Evolutionary conservation across 2,888 invertebrate genomes (phyloP).

Genomic region (Andrena haemorrhoa): DNA sequence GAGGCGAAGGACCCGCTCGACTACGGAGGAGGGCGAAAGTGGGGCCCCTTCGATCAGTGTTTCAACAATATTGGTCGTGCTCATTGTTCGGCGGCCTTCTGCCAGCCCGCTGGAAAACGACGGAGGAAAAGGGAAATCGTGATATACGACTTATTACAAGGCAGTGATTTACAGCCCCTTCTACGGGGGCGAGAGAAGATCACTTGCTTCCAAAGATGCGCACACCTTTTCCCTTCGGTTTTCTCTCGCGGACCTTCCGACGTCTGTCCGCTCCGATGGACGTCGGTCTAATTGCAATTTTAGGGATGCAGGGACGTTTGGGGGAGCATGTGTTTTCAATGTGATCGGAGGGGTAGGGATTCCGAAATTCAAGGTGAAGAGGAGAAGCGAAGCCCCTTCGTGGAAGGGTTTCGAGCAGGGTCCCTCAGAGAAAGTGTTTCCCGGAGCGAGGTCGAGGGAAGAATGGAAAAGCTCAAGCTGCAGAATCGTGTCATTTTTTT

Average conservation of each 20-base stretch:
- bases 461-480: conserved; percentile 43
- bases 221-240: not conserved
- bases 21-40: conserved; percentile 12
- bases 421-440: not conserved
- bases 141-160: conserved; percentile 64
- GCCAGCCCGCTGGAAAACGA: conserved; percentile 33
- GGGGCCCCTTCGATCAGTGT: conserved; percentile 63
- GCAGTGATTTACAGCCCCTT: conserved; percentile 54
- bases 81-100: conserved; percentile 65
- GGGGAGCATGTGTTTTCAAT: not conserved
- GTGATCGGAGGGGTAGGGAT: not conserved
- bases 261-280: not conserved
- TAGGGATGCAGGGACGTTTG: not conserved
- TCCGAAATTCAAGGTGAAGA: not conserved
- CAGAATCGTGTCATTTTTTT: conserved; percentile 51
- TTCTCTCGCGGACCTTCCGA: not conserved
- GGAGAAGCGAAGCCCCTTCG: not conserved
- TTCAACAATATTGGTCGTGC: conserved; percentile 76
- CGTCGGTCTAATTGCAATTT: not conserved
- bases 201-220: not conserved
- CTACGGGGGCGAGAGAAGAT: conserved; percentile 20
- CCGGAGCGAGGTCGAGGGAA: not conserved
- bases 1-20: conserved; percentile 43
- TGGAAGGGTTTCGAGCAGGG: not conserved
- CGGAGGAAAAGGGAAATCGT: conserved; percentile 37